Evolutionary conservation across 2,888 invertebrate species (phyloP).

Genomic region (Hecatera dysodea): DNA sequence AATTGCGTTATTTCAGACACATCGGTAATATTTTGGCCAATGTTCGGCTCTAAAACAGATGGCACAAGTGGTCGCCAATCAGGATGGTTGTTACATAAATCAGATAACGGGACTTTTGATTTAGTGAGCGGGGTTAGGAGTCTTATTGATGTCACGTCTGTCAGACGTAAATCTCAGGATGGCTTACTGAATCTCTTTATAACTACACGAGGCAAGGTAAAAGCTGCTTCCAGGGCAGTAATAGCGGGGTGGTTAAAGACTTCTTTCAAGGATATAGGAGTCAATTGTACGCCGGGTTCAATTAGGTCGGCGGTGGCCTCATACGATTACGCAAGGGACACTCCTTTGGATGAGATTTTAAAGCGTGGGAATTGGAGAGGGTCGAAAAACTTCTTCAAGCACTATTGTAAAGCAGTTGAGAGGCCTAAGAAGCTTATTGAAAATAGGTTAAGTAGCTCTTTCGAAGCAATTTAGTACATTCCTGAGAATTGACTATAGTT

Average conservation of each 20-base stretch:
- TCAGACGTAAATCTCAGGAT: slow-evolving; percentile 1
- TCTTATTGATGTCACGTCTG: slow-evolving; percentile 6
- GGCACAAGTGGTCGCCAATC: slow-evolving; percentile 9
- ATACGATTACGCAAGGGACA: slow-evolving; percentile 18
- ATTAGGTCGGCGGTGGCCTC: slow-evolving; percentile 37
- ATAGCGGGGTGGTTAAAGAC: slow-evolving; percentile 5
- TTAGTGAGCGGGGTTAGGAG: slow-evolving; percentile 2
- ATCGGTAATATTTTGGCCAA: too few relatives aligned
- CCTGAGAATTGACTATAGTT: neutral
- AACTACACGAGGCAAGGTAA: too few relatives aligned
- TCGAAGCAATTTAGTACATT: slow-evolving; percentile 31
- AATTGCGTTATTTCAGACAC: slow-evolving; percentile 1
- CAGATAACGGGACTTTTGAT: neutral
- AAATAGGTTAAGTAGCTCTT: slow-evolving; percentile 14
- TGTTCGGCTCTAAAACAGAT: slow-evolving; percentile 25
- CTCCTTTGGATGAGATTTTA: too few relatives aligned
- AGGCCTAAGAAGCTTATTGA: slow-evolving; percentile 17
- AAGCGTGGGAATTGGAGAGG: slow-evolving; percentile 34
- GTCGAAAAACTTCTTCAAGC: slow-evolving; percentile 31
- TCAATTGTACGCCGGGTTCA: slow-evolving; percentile 27
- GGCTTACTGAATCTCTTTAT: slow-evolving; percentile 3
- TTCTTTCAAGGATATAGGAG: slow-evolving; percentile 8
- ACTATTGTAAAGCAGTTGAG: slow-evolving; percentile 28
- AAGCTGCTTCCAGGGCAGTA: slow-evolving; percentile 7
- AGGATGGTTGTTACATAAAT: slow-evolving; percentile 13